Conservation (phyloP, 2,797 vertebrate species). For the Schizopygopsis malacanthus region DNA sequence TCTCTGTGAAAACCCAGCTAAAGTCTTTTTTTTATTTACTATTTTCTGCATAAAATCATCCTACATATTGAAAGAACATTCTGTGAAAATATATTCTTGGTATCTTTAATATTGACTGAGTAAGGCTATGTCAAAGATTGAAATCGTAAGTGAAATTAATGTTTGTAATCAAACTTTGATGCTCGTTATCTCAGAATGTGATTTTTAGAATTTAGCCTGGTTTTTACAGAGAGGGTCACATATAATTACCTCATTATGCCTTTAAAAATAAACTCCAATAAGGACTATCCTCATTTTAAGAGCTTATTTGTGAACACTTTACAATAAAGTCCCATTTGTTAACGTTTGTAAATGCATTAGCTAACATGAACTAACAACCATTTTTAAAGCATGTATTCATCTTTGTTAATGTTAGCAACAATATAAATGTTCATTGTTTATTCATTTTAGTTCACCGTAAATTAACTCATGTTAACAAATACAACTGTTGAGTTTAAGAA, state of each 20-base stretch:
- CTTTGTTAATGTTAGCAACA: not conserved
- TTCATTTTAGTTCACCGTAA: not conserved
- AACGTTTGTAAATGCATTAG: not conserved
- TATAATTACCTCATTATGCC: not conserved
- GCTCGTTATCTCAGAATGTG: too few relatives aligned
- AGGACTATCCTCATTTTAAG: not conserved
- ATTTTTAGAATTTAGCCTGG: too few relatives aligned
- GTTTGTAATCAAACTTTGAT: too few relatives aligned
- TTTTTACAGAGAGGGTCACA: too few relatives aligned
- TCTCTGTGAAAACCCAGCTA: too few relatives aligned
- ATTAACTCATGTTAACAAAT: not conserved
- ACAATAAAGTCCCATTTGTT: not conserved
- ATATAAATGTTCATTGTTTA: not conserved
- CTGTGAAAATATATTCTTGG: too few relatives aligned
- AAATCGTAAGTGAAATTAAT: too few relatives aligned
- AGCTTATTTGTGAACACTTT: not conserved
- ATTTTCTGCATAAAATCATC: too few relatives aligned
- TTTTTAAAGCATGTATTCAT: not conserved
- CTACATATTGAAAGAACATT: too few relatives aligned
- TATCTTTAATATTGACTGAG: too few relatives aligned
- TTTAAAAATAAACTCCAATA: not conserved
- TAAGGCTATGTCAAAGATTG: too few relatives aligned
- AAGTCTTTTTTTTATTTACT: too few relatives aligned
- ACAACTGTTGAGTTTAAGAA: not conserved
- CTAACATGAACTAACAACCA: not conserved